Evolutionary conservation across 2,888 invertebrate species (phyloP).

Genomic region (Cremastinae sp.): DNA sequence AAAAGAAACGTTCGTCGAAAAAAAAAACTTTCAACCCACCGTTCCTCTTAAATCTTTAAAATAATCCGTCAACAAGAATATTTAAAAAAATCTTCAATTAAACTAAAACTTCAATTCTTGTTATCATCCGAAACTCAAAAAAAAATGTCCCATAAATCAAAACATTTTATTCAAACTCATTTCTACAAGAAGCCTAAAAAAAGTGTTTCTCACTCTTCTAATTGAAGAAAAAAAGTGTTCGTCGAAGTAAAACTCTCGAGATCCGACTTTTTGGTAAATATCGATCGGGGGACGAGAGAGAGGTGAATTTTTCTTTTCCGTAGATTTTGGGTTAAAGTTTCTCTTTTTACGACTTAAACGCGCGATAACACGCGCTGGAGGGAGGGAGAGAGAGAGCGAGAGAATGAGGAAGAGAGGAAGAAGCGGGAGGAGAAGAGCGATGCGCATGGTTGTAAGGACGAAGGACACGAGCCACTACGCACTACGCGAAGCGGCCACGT

Average conservation of each 20-base stretch:
- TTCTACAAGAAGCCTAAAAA: too few species aligned
- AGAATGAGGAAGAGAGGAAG: constrained; percentile 1
- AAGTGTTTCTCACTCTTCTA: too few species aligned
- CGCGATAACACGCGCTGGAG: constrained; percentile 37
- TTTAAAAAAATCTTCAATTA: too few species aligned
- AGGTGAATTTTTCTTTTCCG: constrained; percentile 29
- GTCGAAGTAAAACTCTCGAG: background rate
- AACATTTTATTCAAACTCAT: too few species aligned
- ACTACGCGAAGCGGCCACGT: constrained; percentile 66
- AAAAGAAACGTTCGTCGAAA: too few species aligned
- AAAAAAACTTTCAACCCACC: too few species aligned
- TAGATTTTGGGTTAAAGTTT: constrained; percentile 7
- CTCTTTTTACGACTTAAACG: constrained; percentile 25
- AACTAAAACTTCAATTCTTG: too few species aligned
- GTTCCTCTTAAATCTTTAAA: too few species aligned
- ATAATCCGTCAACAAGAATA: too few species aligned
- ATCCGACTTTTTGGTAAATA: background rate
- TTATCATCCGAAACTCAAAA: too few species aligned
- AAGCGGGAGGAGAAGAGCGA: constrained; percentile 4
- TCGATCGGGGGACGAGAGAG: background rate
- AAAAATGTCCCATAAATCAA: too few species aligned
- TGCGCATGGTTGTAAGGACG: constrained; percentile 56
- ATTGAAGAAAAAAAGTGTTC: too few species aligned
- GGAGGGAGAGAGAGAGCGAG: constrained; percentile 3
- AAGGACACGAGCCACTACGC: constrained; percentile 54